Evolutionary conservation across 2,113 vertebrate species (phyloP).

Genomic region (Pelecanus crispus): DNA sequence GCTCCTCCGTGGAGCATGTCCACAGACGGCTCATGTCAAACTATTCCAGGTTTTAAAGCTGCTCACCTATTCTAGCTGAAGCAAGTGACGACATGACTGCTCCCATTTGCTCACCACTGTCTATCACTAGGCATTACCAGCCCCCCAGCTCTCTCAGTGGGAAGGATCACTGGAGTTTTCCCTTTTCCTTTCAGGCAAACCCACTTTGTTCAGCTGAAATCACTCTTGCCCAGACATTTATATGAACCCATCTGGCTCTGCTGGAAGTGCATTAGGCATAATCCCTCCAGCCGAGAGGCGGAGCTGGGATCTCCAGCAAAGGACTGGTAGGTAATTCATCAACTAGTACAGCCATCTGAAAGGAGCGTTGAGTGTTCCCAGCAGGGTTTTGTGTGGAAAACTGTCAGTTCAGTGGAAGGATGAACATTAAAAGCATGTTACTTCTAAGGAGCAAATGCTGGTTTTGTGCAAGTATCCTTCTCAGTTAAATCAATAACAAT

Average conservation of each 20-base stretch:
- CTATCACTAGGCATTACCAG: background rate
- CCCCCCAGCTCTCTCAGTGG: background rate
- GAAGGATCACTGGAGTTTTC: background rate
- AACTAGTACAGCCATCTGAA: background rate
- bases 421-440: background rate
- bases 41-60: background rate
- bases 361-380: rapidly evolving
- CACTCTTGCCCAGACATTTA: background rate
- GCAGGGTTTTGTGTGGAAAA: background rate
- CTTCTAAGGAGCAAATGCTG: background rate
- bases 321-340: background rate
- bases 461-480: background rate
- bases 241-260: background rate
- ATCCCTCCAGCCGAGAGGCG: background rate
- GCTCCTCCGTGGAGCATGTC: rapidly evolving
- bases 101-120: background rate
- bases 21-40: background rate
- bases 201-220: background rate
- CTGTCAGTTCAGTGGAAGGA: background rate
- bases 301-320: background rate
- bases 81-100: rapidly evolving
- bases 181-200: background rate
- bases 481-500: background rate
- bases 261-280: background rate
- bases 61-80: background rate